phyloP scores from a whole-genome alignment of 2,113 vertebrate species.

The Callipepla squamata region DNA sequence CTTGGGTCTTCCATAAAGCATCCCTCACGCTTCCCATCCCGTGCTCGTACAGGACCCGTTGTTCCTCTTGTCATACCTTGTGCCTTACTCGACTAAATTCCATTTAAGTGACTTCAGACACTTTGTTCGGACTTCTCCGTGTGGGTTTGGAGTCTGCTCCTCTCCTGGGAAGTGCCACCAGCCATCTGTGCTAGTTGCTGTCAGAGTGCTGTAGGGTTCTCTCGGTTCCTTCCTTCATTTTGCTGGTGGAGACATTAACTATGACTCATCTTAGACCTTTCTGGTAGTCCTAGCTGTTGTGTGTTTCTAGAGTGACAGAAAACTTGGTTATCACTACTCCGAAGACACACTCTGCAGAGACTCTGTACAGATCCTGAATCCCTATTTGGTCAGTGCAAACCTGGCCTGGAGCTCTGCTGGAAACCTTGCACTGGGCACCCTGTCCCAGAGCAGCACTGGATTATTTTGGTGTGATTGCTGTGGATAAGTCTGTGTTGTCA shows the following conservation, averaged over 20 bases:
- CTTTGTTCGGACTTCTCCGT: background rate
- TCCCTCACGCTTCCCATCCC: background rate
- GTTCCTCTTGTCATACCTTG: background rate
- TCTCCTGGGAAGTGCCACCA: background rate
- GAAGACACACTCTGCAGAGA: background rate
- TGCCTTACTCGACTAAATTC: background rate
- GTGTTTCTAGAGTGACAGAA: background rate
- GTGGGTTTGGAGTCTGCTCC: background rate
- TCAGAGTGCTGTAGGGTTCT: background rate
- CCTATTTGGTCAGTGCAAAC: background rate
- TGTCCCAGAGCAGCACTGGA: background rate
- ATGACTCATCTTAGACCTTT: slow-evolving; percentile 20
- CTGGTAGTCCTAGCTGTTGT: background rate
- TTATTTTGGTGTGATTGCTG: background rate
- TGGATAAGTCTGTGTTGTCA: background rate
- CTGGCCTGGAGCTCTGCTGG: fast-evolving
- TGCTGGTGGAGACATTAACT: slow-evolving; percentile 29
- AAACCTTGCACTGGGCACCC: background rate
- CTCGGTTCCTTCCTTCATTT: slow-evolving; percentile 14
- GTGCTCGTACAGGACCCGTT: background rate
- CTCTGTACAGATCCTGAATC: background rate
- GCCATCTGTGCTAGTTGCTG: background rate
- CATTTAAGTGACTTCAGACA: background rate
- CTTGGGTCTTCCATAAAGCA: background rate
- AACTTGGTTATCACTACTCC: background rate